Conservation (phyloP, 2,113 vertebrate species). For the Hystrix cristata region DNA sequence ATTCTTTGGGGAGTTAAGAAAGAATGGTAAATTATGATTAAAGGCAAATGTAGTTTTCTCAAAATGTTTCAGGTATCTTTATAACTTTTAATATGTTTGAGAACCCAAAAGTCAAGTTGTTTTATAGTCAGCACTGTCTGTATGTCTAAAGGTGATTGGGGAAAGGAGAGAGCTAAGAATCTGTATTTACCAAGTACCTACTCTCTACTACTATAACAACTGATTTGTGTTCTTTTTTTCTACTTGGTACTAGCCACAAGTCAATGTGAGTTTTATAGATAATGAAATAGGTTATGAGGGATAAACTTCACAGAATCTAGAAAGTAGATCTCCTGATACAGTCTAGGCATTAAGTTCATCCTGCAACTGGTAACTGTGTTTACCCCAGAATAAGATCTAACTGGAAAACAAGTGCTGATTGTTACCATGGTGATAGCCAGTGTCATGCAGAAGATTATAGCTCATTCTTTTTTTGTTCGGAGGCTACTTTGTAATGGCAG, state of each 20-base stretch:
- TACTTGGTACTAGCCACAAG: not conserved
- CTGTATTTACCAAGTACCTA: not conserved
- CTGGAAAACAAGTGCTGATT: not conserved
- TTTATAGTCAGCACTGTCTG: not conserved
- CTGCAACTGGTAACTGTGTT: not conserved
- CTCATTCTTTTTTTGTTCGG: not conserved
- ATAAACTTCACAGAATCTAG: not conserved
- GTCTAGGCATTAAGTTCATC: not conserved
- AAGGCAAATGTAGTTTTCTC: not conserved
- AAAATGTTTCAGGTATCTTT: conserved; percentile 1
- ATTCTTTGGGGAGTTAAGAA: conserved; percentile 25
- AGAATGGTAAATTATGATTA: conserved; percentile 44
- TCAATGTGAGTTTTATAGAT: not conserved
- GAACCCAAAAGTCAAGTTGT: not conserved
- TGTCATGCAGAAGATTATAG: not conserved
- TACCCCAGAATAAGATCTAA: not conserved
- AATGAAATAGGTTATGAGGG: not conserved
- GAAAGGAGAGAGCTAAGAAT: not conserved
- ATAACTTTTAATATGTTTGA: not conserved
- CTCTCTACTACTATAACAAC: not conserved
- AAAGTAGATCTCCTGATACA: not conserved
- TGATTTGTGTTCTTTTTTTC: not conserved
- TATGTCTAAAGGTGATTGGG: not conserved
- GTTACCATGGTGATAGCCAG: not conserved
- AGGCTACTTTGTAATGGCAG: not conserved